Percentiles rank a stretch among this genome's conserved stretches.
Conservation (phyloP, 2,797 vertebrate genomes). For the Neomorphus geoffroyi region DNA sequence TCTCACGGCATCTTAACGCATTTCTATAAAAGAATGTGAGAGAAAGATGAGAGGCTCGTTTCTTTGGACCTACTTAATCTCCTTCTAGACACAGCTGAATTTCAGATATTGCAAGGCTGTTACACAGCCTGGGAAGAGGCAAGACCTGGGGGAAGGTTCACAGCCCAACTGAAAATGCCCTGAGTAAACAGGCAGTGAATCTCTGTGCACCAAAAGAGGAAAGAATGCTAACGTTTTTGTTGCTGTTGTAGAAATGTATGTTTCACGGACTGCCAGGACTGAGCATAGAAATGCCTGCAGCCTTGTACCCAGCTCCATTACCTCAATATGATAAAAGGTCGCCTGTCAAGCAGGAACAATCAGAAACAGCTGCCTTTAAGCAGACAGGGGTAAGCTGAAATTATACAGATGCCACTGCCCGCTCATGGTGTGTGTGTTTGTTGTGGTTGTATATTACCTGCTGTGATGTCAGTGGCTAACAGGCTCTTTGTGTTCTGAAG, state of each 20-base stretch:
- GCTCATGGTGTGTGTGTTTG: rapidly evolving
- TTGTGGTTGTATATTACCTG: not conserved
- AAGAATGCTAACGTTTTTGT: not conserved
- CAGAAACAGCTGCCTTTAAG: slow-evolving; percentile 53
- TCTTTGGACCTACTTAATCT: not conserved
- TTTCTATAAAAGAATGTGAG: not conserved
- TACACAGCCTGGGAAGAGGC: not conserved
- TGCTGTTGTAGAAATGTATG: slow-evolving; percentile 86
- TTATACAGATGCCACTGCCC: rapidly evolving
- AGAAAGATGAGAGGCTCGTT: not conserved
- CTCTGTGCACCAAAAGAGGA: not conserved
- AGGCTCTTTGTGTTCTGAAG: not conserved
- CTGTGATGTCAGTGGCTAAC: rapidly evolving
- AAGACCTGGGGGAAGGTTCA: not conserved
- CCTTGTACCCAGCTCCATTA: slow-evolving; percentile 89
- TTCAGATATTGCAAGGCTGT: not conserved
- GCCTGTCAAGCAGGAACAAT: slow-evolving; percentile 74
- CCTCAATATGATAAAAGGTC: slow-evolving; percentile 88
- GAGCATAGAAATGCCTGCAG: slow-evolving; percentile 86
- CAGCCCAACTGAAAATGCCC: not conserved
- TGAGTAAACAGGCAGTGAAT: not conserved
- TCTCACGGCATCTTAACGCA: not conserved
- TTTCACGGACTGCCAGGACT: slow-evolving; percentile 92
- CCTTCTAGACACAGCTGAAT: not conserved
- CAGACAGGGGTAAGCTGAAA: slow-evolving; percentile 55